phyloP scores from a whole-genome alignment of 1,140 invertebrate species.

The Orussus abietinus region DNA sequence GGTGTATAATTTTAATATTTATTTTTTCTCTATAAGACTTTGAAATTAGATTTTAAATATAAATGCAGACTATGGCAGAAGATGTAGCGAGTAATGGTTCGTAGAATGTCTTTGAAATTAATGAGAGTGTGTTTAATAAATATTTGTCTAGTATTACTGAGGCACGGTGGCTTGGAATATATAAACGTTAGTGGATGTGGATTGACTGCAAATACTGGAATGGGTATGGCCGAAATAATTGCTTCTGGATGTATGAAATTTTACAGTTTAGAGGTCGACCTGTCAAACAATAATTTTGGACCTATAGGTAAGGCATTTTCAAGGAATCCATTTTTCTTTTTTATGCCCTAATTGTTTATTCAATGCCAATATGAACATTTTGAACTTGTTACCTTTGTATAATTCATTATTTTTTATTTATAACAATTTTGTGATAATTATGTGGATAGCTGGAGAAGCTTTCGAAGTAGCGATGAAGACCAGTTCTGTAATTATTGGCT shows the following conservation, averaged over 20 bases:
- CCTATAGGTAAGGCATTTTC: constrained; percentile 26
- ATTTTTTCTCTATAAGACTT: background rate
- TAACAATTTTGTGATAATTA: constrained; percentile 1
- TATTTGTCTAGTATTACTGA: constrained; percentile 30
- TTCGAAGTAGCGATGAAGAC: constrained; percentile 29
- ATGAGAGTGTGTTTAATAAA: too few relatives aligned
- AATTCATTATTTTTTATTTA: constrained; percentile 7
- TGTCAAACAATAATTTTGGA: constrained; percentile 41
- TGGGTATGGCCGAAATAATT: constrained; percentile 31
- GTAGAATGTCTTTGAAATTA: too few relatives aligned
- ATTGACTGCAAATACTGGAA: constrained; percentile 27
- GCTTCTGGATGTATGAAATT: constrained; percentile 23
- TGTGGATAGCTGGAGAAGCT: constrained; percentile 31
- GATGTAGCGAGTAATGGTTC: too few relatives aligned
- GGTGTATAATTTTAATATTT: background rate
- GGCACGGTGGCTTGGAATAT: constrained; percentile 28
- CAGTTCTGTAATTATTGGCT: constrained; percentile 24
- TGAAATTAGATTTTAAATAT: background rate
- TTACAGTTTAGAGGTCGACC: constrained; percentile 24
- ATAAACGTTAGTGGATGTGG: constrained; percentile 40
- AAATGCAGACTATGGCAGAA: background rate
- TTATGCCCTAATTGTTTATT: constrained; percentile 6
- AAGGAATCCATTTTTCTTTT: constrained; percentile 1
- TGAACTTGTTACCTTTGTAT: too few relatives aligned
- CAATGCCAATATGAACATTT: too few relatives aligned